phyloP scores from a whole-genome alignment of 2,113 vertebrate genomes.

The Okapia johnstoni region DNA sequence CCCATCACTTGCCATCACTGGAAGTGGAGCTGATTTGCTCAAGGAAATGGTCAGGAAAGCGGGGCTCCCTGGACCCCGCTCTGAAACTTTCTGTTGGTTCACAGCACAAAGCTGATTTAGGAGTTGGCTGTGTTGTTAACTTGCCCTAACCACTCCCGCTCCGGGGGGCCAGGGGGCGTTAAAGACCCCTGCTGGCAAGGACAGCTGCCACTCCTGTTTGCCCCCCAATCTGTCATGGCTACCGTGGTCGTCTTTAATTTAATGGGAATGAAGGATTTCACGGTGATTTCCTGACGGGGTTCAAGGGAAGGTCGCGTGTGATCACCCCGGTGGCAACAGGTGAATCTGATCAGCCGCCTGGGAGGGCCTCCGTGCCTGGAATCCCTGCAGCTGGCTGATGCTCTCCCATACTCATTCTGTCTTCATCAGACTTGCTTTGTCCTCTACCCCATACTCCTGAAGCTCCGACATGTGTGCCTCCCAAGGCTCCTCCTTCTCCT shows the following conservation, averaged over 20 bases:
- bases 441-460: background rate
- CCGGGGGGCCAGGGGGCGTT: background rate
- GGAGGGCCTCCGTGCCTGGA: background rate
- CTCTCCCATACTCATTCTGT: background rate
- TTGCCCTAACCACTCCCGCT: background rate
- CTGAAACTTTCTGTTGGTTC: background rate
- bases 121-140: background rate
- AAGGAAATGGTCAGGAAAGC: background rate
- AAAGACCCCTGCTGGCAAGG: conserved; percentile 40
- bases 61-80: background rate
- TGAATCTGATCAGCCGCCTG: background rate
- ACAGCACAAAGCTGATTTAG: background rate
- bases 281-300: conserved; percentile 51
- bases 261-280: conserved; percentile 52
- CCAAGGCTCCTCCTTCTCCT: background rate
- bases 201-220: conserved; percentile 54
- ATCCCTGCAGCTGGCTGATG: background rate
- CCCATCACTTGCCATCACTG: too few species aligned
- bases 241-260: conserved; percentile 36
- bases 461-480: background rate
- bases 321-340: conserved; percentile 14
- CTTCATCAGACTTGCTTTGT: background rate
- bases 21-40: background rate
- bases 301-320: conserved; percentile 60
- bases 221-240: conserved; percentile 27